These are phyloP conservation scores for Nephrotoma appendiculata DNA, from an alignment of 2,888 invertebrate genomes.

Conservation along the genomic window DNA sequence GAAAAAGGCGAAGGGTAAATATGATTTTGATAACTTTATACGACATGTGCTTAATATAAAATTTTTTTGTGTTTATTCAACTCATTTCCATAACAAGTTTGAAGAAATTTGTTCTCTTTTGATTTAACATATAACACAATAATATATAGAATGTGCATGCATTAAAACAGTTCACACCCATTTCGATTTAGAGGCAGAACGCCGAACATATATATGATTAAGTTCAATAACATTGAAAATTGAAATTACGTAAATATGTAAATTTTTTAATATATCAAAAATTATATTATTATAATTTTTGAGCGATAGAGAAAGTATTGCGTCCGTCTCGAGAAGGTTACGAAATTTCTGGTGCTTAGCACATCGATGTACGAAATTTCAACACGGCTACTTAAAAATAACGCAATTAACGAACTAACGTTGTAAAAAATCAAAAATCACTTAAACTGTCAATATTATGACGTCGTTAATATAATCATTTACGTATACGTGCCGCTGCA, in stretches of 20 bases:
- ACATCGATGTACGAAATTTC: background rate
- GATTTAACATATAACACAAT: background rate
- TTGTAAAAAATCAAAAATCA: background rate
- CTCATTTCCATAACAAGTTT: background rate
- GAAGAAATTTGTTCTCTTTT: background rate
- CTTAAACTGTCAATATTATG: background rate
- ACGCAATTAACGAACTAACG: background rate
- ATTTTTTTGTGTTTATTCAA: background rate
- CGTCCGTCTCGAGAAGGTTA: background rate
- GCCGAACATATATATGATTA: background rate
- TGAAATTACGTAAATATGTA: background rate
- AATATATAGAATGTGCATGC: background rate
- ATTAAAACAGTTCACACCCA: background rate
- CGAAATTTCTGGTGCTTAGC: background rate
- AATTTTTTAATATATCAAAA: background rate
- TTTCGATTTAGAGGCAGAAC: background rate
- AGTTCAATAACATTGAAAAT: background rate
- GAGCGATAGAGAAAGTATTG: background rate
- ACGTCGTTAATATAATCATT: background rate
- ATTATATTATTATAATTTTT: background rate
- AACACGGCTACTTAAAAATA: background rate
- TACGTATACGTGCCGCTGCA: background rate
- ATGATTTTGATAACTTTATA: background rate
- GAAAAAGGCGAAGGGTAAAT: slow-evolving; percentile 9
- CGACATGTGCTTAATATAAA: background rate